Evolutionary conservation across 2,797 vertebrate species (phyloP), one percentile per base, ranked within the genome.

Genomic region (Acipenser ruthenus): DNA sequence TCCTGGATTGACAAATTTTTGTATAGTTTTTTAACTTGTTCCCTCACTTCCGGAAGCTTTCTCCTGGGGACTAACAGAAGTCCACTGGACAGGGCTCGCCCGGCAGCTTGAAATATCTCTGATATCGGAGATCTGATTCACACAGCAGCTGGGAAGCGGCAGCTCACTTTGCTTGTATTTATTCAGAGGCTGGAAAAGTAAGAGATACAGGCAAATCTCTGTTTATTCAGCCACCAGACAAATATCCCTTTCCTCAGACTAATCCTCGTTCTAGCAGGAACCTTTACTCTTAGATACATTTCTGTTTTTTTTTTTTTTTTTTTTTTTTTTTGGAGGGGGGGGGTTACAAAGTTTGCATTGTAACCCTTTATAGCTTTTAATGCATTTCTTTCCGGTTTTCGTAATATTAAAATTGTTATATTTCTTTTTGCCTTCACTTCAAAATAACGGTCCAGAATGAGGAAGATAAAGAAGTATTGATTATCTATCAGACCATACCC

Each of bases 201-300:
- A 83, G 77, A 89, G 88, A 90, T 90, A 90, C 83, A 77, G 74
- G 86, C 86, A 85, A 90, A 91, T 91, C 90, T 85, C 79, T 91
- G 90, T 91, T 91, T 91, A 88, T 90, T 90, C 90, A 91, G 90
- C 85, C 87, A 85, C 84, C 90, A 84, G 74, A 84, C 88, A 90
- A 91, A 90, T 89, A 90, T 90, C 84, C 90, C 86, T 85, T 81
- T 85, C 74, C 78, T 47, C 52, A 83, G 86, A 87, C 86, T 84
- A 80, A 73, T 78, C 70, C 80, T 75, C 83, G 81, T 77, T 11
- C 11, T n/a, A n/a, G n/a, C 69, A 88, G 88, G 89, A 91, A 90
- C 87, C 82, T 62, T 79, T 78, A 75, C 78, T 80, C 18, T 18
- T 18, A 18, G 18, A 18, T 18, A 18, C 18, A 18, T 18, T 18